Evolutionary conservation across 2,888 invertebrate species (phyloP), one percentile per base, ranked within the genome.

Genomic region (Poecilus cupreus): DNA sequence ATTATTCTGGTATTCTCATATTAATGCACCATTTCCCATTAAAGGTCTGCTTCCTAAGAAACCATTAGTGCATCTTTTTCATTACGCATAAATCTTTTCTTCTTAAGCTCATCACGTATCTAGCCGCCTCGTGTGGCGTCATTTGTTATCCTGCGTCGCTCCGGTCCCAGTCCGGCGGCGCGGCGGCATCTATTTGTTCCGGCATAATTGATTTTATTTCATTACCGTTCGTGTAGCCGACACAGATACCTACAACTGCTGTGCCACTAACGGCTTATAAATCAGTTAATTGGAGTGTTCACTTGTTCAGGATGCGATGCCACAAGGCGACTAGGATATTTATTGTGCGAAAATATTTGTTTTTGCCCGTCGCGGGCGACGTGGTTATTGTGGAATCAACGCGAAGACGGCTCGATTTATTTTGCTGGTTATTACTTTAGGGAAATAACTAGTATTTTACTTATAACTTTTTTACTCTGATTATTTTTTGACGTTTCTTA

Each of bases 151-250:
- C 46, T 46, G 43, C 46, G 32, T 32, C 32, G 32, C 22, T 1
- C 5, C 5, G 46, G 43, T 16, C 39, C 68, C 32, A 64, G 39
- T 18, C 68, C 16, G 20, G 11, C 18, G 22, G 24, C 1, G 8
- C 18, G 26, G 49, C 49, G 70, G 68, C 77, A 60, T 78, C 64
- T 68, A 79, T 68, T 79, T 79, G 79, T 70, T 70, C 49, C 64
- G 68, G 79, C 24, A 79, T 79, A 79, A 79, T 79, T 79, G 79
- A 79, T 79, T 79, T 79, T 79, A 79, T 79, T 79, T 72, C 72
- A 72, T 72, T 72, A 46, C 72, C 24, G 43, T 46, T 43, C 43
- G 72, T 72, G 72, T 24, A 16, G 11, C 72, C 26, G 37, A 68
- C 64, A 68, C 37, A 24, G 37, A 68, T 68, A 68, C 37, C 64